Base-by-base conservation (phyloP, 1,140 invertebrate genomes). In the Nasonia vitripennis region DNA sequence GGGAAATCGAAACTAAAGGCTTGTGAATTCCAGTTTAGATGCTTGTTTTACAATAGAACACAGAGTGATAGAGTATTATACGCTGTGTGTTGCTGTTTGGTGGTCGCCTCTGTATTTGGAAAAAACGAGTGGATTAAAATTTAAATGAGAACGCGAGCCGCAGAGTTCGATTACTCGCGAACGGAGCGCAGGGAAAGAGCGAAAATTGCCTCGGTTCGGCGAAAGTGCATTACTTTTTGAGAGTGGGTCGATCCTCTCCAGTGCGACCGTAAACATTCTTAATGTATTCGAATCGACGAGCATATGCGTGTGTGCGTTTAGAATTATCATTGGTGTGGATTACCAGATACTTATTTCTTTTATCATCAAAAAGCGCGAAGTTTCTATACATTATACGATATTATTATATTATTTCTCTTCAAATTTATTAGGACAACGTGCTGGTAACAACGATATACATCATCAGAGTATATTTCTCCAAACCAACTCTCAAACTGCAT, bases 121-220 rank as follows among this genome's bases (percentile, higher is more conserved):
- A 78, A 78, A 80, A 70, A 70, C 6, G 31, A 68, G 78, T 20
- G 62, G 78, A 80, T 70, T 80, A 80, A 80, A 80, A 80, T 80
- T 80, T 41, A 70, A 80, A 70, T 80, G 78, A 70, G 62, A 80
- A 70, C 17, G 55, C 31, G 55, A 71, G 27, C 23, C 23, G 27
- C 27, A 17, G 68, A 27, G 48, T 7, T 67, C 51, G 78, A 79
- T 62, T 62, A 12, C 78, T 67, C 14, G 51, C 78, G 20, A 34
- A 9, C 7, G 37, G 17, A 34, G 37, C 17, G 20, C 34, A 27
- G 73, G 20, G 17, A 41, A 48, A 23, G 51, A 78, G 45, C 14
- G 23, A 78, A 62, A 78, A 78, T 78, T 78, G 23, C 75, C 75
- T 10, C 23, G 27, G 48, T n/a, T 10, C 23, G 70, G 23, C 27